Base-by-base conservation (phyloP, 2,113 vertebrate genomes). In the Danionella cerebrum region DNA sequence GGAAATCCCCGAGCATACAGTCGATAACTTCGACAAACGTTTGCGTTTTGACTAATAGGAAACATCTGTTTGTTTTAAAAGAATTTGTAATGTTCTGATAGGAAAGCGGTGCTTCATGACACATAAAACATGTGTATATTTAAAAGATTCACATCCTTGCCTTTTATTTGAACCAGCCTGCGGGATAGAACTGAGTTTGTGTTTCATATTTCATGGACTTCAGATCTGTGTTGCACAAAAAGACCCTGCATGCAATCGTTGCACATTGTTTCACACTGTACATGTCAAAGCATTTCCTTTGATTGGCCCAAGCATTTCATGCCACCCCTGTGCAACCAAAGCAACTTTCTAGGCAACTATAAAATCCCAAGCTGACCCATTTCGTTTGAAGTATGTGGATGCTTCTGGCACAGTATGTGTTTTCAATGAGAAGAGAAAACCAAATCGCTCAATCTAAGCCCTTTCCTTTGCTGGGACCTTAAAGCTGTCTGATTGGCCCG, bases 401-500 rank as follows among this genome's bases (percentile, higher is more conserved):
- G 71, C 70, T 57, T 29, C 44, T n/a, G 62, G 62, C 70, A 66
- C 18, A 51, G 27, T 67, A 55, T 50, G 53, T 64, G 8, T 57
- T 73, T 67, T 71, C 64, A 70, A 19, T 70, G 54, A 67, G 45
- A 57, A 19, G 19, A 21, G 29, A 44, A 54, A 41, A 41, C 31
- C 50, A 69, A 70, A 76, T 69, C 57, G n/a, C 21, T 73, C 62
- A 57, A 62, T 57, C 35, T 51, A 31, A 50, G 62, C 38, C 27
- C 52, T 38, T 44, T 74, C 54, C 22, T 35, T 36, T 47, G 19
- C 16, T 4, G 18, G 51, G 62, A 50, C 14, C 39, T 42, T 62
- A 47, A 64, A 58, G 55, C 39, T 13, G 2, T 39, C 22, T 57
- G 67, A 73, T 70, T 73, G 71, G 70, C 55, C 67, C 25, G 33